These are phyloP conservation scores for Autographa pulchrina DNA, from an alignment of 2,888 invertebrate genomes.

Conservation along the genomic window DNA sequence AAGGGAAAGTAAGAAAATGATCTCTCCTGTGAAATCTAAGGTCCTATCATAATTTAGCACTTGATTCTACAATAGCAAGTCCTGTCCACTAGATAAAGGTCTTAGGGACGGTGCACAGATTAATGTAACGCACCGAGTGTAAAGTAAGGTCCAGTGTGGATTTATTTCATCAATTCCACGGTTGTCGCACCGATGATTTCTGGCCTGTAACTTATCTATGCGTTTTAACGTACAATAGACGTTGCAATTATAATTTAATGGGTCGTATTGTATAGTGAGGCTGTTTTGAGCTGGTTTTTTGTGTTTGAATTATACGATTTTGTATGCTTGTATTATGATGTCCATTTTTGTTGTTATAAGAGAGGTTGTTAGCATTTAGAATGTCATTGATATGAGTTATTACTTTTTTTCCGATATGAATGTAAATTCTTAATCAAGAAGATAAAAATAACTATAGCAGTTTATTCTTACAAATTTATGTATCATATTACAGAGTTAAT, in stretches of 20 bases:
- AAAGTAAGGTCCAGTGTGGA: conserved; percentile 40
- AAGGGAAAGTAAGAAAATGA: conserved; percentile 71
- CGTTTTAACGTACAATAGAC: conserved; percentile 66
- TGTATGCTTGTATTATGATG: conserved; percentile 12
- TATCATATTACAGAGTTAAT: not conserved
- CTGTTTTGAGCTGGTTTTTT: conserved; percentile 50
- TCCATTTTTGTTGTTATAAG: conserved; percentile 21
- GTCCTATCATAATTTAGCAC: conserved; percentile 83
- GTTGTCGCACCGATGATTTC: conserved; percentile 63
- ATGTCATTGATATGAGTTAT: conserved; percentile 4
- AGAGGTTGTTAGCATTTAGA: conserved; percentile 13
- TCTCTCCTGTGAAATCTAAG: conserved; percentile 76
- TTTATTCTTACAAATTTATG: too few species aligned
- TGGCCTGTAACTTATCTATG: conserved; percentile 68
- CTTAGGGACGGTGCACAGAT: conserved; percentile 63
- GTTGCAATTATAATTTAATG: conserved; percentile 57
- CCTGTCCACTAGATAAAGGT: conserved; percentile 79
- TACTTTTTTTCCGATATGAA: not conserved
- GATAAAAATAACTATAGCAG: not conserved
- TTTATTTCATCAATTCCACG: conserved; percentile 72
- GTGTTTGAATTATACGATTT: conserved; percentile 18
- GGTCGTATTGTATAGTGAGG: conserved; percentile 37
- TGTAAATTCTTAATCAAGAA: not conserved
- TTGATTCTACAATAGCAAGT: conserved; percentile 78
- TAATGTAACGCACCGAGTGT: conserved; percentile 63